Conservation (phyloP, 2,797 vertebrate species). For the Poecile montanus region DNA sequence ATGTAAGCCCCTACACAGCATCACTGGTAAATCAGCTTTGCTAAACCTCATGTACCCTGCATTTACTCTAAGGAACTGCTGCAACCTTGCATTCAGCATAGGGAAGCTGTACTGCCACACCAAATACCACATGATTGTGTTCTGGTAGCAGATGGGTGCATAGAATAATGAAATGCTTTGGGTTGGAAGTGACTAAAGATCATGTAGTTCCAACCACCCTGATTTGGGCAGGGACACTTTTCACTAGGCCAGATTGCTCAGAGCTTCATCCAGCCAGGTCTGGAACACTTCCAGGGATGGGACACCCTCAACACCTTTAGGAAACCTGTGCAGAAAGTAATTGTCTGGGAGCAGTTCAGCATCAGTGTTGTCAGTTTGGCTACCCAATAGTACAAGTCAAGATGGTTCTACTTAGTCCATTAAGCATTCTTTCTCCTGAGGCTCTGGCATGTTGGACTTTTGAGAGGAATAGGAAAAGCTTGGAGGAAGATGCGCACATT, state of each 20-base stretch:
- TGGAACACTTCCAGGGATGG: background rate
- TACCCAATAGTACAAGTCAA: background rate
- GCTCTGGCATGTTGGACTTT: background rate
- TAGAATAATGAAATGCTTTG: background rate
- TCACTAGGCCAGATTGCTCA: background rate
- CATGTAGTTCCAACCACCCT: background rate
- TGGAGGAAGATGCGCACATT: background rate
- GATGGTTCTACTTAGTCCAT: background rate
- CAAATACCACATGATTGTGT: too few species aligned
- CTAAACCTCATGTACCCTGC: background rate
- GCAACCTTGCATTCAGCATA: background rate
- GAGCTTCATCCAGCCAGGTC: background rate
- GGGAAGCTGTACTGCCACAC: background rate
- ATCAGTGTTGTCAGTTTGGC: background rate
- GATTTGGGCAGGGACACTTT: background rate
- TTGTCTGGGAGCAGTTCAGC: background rate
- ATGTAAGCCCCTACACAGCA: background rate
- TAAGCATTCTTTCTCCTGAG: background rate
- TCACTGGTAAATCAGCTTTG: background rate
- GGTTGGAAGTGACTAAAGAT: background rate
- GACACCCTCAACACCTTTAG: background rate
- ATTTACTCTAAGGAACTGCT: background rate
- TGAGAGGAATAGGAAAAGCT: background rate
- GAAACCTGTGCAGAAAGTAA: background rate
- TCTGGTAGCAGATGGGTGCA: background rate